Percentiles rank a stretch among this genome's conserved stretches.
Conservation (phyloP, 1,140 invertebrate genomes). For the Pogonomyrmex barbatus region DNA sequence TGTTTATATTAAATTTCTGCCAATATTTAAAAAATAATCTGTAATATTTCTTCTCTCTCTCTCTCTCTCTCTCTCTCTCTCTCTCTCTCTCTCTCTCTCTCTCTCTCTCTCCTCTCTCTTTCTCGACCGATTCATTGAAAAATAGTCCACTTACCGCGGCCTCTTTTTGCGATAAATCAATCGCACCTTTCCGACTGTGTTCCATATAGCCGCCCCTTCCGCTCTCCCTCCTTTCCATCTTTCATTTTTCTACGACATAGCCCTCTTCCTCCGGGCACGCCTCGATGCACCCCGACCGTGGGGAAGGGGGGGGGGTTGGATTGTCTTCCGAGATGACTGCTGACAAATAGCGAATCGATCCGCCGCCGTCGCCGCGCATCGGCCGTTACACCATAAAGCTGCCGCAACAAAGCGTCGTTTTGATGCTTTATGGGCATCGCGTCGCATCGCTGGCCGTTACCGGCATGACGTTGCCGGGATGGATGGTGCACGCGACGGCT, state of each 20-base stretch:
- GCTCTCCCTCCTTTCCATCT: background rate
- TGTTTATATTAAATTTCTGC: constrained; percentile 16
- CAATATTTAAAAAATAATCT: constrained; percentile 4
- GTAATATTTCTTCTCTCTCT: background rate
- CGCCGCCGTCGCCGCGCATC: constrained; percentile 20
- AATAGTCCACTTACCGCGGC: constrained; percentile 73
- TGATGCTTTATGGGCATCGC: constrained; percentile 63
- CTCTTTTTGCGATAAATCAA: constrained; percentile 76
- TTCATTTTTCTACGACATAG: constrained; percentile 47
- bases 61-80: no score
- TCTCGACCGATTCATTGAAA: constrained; percentile 65
- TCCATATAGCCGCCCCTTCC: constrained; percentile 37
- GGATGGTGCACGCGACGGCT: constrained; percentile 34
- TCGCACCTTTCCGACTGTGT: constrained; percentile 60
- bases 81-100: no score
- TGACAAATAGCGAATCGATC: constrained; percentile 63
- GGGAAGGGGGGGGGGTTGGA: background rate
- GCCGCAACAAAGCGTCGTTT: constrained; percentile 59
- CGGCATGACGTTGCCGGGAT: constrained; percentile 47
- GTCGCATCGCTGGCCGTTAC: constrained; percentile 32
- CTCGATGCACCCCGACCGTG: constrained; percentile 25
- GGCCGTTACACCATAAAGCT: constrained; percentile 51
- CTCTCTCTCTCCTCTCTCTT: constrained; percentile 14
- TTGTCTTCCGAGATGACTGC: constrained; percentile 61
- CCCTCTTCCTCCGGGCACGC: background rate